These are phyloP conservation scores for Acrossocheilus wenchowensis DNA, from an alignment of 2,797 vertebrate genomes.

Conservation along the genomic window DNA sequence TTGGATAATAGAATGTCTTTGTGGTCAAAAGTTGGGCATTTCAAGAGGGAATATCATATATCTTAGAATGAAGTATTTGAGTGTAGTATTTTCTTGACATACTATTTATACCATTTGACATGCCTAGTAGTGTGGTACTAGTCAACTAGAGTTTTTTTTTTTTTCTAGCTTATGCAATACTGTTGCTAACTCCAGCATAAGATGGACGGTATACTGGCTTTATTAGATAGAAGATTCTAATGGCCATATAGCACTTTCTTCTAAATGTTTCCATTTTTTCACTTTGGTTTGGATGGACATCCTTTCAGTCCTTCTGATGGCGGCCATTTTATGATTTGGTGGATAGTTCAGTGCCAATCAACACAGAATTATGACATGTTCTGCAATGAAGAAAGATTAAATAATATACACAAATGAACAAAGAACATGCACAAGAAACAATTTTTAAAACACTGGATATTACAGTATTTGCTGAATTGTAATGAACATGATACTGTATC, in stretches of 20 bases:
- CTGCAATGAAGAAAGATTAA: background rate
- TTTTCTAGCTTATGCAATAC: background rate
- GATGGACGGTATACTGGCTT: background rate
- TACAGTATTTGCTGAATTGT: background rate
- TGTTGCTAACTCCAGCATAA: background rate
- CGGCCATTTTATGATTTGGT: constrained; percentile 26
- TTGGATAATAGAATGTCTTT: background rate
- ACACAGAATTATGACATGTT: background rate
- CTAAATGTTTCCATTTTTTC: background rate
- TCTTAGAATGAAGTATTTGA: background rate
- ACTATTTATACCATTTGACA: background rate
- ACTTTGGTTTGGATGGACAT: background rate
- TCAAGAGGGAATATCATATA: background rate
- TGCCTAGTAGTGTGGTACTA: background rate
- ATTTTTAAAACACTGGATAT: background rate
- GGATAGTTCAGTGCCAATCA: background rate
- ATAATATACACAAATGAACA: background rate
- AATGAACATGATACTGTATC: background rate
- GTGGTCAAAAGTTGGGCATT: background rate
- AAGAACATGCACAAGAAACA: background rate
- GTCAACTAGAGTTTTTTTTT: background rate
- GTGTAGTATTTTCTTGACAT: background rate
- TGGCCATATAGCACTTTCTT: background rate
- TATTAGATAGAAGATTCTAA: background rate
- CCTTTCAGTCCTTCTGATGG: background rate